phyloP scores from a whole-genome alignment of 2,797 vertebrate genomes.

The Tenualosa ilisha region DNA sequence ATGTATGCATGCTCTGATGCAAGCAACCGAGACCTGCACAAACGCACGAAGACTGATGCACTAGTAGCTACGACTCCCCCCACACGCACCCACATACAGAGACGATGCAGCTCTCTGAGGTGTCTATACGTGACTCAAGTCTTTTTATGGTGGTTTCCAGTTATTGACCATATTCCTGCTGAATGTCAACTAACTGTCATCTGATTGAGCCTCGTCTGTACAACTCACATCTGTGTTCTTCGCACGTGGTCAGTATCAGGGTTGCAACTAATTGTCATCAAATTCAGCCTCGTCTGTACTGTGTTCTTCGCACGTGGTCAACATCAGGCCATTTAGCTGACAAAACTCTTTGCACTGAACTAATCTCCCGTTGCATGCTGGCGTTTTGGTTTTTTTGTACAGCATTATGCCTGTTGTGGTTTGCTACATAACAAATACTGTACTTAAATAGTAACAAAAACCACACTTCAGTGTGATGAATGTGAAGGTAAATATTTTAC shows the following conservation, averaged over 20 bases:
- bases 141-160: background rate
- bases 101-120: background rate
- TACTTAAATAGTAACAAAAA: background rate
- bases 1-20: slow-evolving; percentile 42
- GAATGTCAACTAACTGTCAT: slow-evolving; percentile 3
- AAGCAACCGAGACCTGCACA: slow-evolving; percentile 1
- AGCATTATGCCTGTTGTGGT: background rate
- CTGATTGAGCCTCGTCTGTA: background rate
- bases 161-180: background rate
- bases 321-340: background rate
- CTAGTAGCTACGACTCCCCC: background rate
- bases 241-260: background rate
- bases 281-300: background rate
- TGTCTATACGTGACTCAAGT: background rate
- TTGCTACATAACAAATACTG: background rate
- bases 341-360: background rate
- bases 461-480: background rate
- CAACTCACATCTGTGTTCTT: background rate
- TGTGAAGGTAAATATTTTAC: background rate
- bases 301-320: background rate
- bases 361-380: background rate
- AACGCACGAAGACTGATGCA: background rate
- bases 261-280: no score
- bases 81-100: background rate
- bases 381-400: background rate